phyloP scores from a whole-genome alignment of 2,797 vertebrate species.

The Pseudochirops cupreus region DNA sequence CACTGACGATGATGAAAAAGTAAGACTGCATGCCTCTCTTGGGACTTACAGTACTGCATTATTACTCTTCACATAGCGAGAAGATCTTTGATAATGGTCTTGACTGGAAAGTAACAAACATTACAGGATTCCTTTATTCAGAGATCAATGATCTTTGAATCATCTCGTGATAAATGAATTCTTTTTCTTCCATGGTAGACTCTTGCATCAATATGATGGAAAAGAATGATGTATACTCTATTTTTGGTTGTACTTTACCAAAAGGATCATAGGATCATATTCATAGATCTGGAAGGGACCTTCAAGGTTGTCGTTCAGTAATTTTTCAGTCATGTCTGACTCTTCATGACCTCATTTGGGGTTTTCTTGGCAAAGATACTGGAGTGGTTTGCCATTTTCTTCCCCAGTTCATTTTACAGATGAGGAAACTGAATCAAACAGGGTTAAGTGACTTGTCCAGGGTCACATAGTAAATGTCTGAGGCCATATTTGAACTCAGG shows the following conservation, averaged over 20 bases:
- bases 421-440: not conserved
- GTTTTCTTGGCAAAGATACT: not conserved
- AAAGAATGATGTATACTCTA: slow-evolving; percentile 57
- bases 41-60: slow-evolving; percentile 20
- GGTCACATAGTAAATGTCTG: not conserved
- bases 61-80: not conserved
- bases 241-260: not conserved
- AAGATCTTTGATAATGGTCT: slow-evolving; percentile 53
- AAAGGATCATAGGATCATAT: not conserved
- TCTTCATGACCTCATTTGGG: not conserved
- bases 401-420: not conserved
- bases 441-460: not conserved
- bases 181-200: slow-evolving; percentile 41
- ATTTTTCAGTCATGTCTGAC: not conserved
- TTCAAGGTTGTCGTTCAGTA: not conserved
- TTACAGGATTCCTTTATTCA: slow-evolving; percentile 64
- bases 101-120: slow-evolving; percentile 43
- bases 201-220: slow-evolving; percentile 34
- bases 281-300: not conserved
- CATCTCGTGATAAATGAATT: slow-evolving; percentile 32
- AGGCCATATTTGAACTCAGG: not conserved
- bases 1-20: slow-evolving; percentile 97
- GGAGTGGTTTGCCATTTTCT: not conserved
- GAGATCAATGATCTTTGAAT: slow-evolving; percentile 58
- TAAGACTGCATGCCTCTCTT: slow-evolving; percentile 76